Percentiles rank a stretch among this genome's conserved stretches.
Evolutionary conservation across 92 coral and sea anemone species (phyloP).

Genomic region (Ricordea florida): DNA sequence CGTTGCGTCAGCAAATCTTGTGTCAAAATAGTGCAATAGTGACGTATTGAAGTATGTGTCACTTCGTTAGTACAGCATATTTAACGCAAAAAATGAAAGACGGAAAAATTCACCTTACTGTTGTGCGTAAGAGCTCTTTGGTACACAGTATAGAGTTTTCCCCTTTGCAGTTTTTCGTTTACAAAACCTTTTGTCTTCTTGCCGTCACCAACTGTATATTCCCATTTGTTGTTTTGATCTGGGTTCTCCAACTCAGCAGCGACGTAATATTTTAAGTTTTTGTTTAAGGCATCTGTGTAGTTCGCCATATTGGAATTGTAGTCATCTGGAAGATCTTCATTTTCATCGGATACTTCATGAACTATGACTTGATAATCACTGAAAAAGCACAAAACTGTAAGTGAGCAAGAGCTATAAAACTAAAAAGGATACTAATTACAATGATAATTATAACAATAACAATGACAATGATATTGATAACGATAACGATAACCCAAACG

Average conservation of each 20-base stretch:
- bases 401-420: too few species aligned
- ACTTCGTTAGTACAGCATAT: too few species aligned
- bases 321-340: neutral
- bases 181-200: neutral
- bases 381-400: too few species aligned
- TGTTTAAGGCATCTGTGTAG: neutral
- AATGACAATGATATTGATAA: too few species aligned
- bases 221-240: neutral
- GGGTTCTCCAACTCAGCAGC: slow-evolving; percentile 4
- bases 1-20: too few species aligned
- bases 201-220: neutral
- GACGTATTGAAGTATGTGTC: too few species aligned
- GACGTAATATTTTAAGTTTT: neutral
- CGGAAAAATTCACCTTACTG: neutral
- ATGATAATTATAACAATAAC: too few species aligned
- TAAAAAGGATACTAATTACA: too few species aligned
- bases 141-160: neutral
- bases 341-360: neutral
- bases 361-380: slow-evolving; percentile 14
- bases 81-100: too few species aligned
- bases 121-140: neutral
- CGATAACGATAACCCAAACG: too few species aligned
- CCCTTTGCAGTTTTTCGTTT: neutral
- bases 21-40: too few species aligned
- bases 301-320: neutral